Percentiles rank a stretch among this genome's conserved stretches.
Evolutionary conservation across 37 sponge, comb jelly and placozoan species (phyloP).

Genomic region (Axinella damicornis): DNA sequence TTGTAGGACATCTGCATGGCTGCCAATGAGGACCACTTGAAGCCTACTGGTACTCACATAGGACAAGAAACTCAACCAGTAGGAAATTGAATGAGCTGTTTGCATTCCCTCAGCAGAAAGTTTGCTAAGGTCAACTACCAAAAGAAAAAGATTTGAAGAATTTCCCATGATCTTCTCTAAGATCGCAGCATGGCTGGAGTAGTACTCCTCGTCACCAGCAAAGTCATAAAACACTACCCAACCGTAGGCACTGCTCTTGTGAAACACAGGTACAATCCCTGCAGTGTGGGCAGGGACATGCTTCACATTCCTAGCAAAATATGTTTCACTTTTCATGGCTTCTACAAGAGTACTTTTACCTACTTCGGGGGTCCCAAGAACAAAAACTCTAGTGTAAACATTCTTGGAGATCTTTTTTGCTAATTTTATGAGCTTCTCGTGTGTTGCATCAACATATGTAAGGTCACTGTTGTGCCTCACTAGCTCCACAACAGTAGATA

Average conservation of each 20-base stretch:
- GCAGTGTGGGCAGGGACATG: constrained; percentile 26
- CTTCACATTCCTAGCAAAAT: background rate
- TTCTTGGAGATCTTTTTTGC: no score
- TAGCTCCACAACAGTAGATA: no score
- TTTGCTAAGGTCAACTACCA: constrained; percentile 32
- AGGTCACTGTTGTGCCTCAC: no score
- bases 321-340: constrained; percentile 15
- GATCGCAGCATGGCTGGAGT: constrained; percentile 27
- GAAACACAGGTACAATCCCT: constrained; percentile 25
- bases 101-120: background rate
- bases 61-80: constrained; percentile 21
- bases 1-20: constrained; percentile 10
- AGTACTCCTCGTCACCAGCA: constrained; percentile 1
- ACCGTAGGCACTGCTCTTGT: constrained; percentile 7
- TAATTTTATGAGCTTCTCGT: no score
- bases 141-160: background rate
- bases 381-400: background rate
- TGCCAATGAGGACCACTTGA: constrained; percentile 12
- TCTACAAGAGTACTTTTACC: constrained; percentile 59
- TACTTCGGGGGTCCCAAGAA: constrained; percentile 27
- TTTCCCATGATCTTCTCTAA: background rate
- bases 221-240: constrained; percentile 24
- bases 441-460: no score
- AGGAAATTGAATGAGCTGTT: background rate
- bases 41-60: background rate